Percentiles rank a stretch among this genome's conserved stretches.
Evolutionary conservation across 2,888 invertebrate genomes (phyloP).

Genomic region (Epirrhoe tristata): DNA sequence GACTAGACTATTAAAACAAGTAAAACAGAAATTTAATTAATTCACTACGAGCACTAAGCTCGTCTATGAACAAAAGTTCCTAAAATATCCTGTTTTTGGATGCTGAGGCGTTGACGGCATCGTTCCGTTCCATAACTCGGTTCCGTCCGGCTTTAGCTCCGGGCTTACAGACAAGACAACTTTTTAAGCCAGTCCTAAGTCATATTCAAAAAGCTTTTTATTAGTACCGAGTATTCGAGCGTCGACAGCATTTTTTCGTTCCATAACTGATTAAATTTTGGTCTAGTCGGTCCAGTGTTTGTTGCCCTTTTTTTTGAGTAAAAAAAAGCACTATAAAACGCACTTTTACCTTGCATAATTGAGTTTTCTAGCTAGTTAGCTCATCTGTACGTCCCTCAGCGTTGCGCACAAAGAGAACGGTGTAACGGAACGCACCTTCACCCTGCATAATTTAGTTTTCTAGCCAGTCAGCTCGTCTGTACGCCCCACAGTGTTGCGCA

Average conservation of each 20-base stretch:
- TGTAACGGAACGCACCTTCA: slow-evolving; percentile 54
- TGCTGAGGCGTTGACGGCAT: slow-evolving; percentile 44
- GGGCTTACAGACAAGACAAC: slow-evolving; percentile 19
- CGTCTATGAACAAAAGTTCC: slow-evolving; percentile 35
- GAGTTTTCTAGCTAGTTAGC: slow-evolving; percentile 6
- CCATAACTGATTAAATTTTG: too few relatives aligned
- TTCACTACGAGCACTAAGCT: slow-evolving; percentile 34
- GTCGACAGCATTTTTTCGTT: too few relatives aligned
- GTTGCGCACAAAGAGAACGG: slow-evolving; percentile 42
- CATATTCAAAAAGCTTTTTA: too few relatives aligned
- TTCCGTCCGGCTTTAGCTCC: slow-evolving; percentile 40
- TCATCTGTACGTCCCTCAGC: slow-evolving; percentile 26
- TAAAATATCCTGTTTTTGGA: slow-evolving; percentile 53
- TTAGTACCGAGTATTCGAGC: too few relatives aligned
- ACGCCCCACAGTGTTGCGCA: slow-evolving; percentile 25
- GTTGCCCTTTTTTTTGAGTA: too few relatives aligned
- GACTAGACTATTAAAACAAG: neutral
- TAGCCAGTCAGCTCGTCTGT: slow-evolving; percentile 21
- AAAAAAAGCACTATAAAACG: too few relatives aligned
- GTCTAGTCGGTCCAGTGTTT: too few relatives aligned
- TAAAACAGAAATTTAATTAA: slow-evolving; percentile 40
- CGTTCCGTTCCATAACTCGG: slow-evolving; percentile 54
- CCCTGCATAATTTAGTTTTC: slow-evolving; percentile 61
- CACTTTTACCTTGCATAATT: too few relatives aligned
- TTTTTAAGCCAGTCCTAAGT: neutral